Percentiles rank a stretch among this genome's conserved stretches.
phyloP scores from a whole-genome alignment of 2,113 vertebrate genomes.

The Ophthalmolycus amberensis region DNA sequence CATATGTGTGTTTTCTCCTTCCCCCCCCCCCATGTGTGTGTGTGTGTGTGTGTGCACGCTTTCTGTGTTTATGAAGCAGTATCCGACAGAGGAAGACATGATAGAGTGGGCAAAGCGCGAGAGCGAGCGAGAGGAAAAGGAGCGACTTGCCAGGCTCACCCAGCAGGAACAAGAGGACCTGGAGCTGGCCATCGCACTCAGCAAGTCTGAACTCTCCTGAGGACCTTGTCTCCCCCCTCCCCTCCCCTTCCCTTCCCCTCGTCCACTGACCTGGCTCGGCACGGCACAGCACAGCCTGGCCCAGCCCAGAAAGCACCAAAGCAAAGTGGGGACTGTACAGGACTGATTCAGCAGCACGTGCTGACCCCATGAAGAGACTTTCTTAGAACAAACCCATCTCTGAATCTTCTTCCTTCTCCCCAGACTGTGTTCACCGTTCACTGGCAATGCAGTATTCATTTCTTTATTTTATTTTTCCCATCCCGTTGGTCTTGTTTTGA shows the following conservation, averaged over 20 bases:
- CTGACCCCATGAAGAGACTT: conserved; percentile 64
- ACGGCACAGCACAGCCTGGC: conserved; percentile 54
- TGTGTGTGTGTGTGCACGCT: conserved; percentile 9
- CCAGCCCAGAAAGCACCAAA: conserved; percentile 72
- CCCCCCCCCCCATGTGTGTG: conserved; percentile 1
- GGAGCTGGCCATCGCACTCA: conserved; percentile 98
- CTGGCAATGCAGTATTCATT: conserved; percentile 13
- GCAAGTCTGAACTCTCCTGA: conserved; percentile 98
- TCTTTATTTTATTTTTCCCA: neutral
- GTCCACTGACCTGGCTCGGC: conserved; percentile 33
- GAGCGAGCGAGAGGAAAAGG: conserved; percentile 96
- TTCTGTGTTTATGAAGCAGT: conserved; percentile 83
- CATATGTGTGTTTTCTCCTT: neutral
- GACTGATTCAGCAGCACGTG: conserved; percentile 65
- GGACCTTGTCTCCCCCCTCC: conserved; percentile 42
- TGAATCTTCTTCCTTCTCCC: neutral
- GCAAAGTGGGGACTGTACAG: conserved; percentile 65
- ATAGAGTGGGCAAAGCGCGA: conserved; percentile 99
- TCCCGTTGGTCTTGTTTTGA: conserved; percentile 25
- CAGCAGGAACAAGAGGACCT: conserved; percentile 99
- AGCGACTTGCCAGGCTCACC: conserved; percentile 93
- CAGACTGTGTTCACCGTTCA: conserved; percentile 44
- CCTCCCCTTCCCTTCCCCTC: neutral
- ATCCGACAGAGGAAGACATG: conserved; percentile 98
- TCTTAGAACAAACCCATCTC: conserved; percentile 38